A percentile compares a stretch with the other conserved stretches of the same genome.
Conservation (phyloP, 2,797 vertebrate genomes). For the Mastacembelus armatus region DNA sequence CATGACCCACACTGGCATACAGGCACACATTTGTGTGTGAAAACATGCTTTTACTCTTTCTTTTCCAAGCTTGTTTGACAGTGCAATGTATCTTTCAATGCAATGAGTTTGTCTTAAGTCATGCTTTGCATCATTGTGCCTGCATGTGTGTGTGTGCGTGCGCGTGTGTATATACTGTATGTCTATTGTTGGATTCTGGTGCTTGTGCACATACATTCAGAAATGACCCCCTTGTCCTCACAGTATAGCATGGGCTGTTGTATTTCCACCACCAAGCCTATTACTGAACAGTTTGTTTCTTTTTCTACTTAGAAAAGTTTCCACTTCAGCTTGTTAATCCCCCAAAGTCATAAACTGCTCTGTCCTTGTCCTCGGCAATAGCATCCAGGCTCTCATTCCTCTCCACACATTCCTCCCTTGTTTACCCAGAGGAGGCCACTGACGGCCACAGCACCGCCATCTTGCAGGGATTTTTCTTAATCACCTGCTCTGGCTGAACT, state of each 20-base stretch:
- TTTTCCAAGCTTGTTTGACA: constrained; percentile 13
- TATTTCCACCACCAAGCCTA: constrained; percentile 46
- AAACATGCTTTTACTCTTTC: too few relatives aligned
- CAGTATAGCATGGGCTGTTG: constrained; percentile 24
- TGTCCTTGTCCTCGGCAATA: constrained; percentile 77
- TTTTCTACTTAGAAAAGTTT: constrained; percentile 75
- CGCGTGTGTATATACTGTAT: constrained; percentile 2
- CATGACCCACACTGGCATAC: background rate
- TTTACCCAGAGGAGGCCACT: constrained; percentile 75
- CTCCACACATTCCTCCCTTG: constrained; percentile 63
- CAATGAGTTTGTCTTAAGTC: constrained; percentile 20
- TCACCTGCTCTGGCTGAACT: constrained; percentile 76
- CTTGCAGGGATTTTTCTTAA: constrained; percentile 81
- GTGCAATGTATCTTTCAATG: constrained; percentile 1
- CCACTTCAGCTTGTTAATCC: constrained; percentile 76
- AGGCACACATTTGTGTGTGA: background rate
- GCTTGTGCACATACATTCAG: constrained; percentile 17
- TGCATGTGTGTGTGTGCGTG: constrained; percentile 6
- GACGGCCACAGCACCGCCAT: constrained; percentile 70
- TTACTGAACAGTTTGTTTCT: constrained; percentile 58
- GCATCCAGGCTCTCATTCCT: constrained; percentile 68
- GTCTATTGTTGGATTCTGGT: constrained; percentile 7
- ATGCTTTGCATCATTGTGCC: too few relatives aligned
- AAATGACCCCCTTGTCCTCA: constrained; percentile 21
- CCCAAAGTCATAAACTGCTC: constrained; percentile 75